phyloP scores from a whole-genome alignment of 2,888 invertebrate species.

The Entomobrya proxima region DNA sequence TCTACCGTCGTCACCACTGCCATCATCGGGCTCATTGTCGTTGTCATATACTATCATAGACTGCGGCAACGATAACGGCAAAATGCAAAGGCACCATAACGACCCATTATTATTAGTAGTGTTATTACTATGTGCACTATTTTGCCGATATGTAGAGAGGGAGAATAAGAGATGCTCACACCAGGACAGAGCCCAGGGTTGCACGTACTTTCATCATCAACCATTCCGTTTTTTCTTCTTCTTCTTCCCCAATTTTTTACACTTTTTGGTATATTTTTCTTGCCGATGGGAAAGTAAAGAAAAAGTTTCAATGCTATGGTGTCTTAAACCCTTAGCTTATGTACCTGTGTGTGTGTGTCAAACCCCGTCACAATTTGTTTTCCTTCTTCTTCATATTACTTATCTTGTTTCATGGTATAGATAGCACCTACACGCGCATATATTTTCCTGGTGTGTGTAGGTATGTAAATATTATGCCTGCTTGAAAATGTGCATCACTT shows the following conservation, averaged over 20 bases:
- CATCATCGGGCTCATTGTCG: not conserved
- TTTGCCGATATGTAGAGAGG: not conserved
- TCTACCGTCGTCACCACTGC: constrained; percentile 8
- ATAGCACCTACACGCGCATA: too few relatives aligned
- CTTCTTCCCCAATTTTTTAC: too few relatives aligned
- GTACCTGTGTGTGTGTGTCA: too few relatives aligned
- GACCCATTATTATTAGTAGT: constrained; percentile 44
- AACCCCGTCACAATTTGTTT: not conserved
- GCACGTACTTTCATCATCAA: not conserved
- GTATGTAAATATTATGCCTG: not conserved
- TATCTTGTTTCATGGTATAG: too few relatives aligned
- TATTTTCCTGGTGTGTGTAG: not conserved
- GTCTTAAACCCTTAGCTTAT: not conserved
- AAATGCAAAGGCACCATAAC: constrained; percentile 31
- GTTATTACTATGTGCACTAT: not conserved
- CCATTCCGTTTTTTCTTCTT: not conserved
- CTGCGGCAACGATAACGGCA: constrained; percentile 45
- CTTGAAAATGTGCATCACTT: not conserved
- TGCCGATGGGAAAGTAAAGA: not conserved
- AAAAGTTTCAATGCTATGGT: not conserved
- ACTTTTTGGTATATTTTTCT: too few relatives aligned
- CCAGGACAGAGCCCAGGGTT: not conserved
- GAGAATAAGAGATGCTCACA: too few relatives aligned
- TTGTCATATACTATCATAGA: constrained; percentile 26
- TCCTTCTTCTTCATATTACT: not conserved